A percentile compares a stretch with the other conserved stretches of the same genome.
Evolutionary conservation across 2,888 invertebrate genomes (phyloP).

Genomic region (Macrophya annulata): DNA sequence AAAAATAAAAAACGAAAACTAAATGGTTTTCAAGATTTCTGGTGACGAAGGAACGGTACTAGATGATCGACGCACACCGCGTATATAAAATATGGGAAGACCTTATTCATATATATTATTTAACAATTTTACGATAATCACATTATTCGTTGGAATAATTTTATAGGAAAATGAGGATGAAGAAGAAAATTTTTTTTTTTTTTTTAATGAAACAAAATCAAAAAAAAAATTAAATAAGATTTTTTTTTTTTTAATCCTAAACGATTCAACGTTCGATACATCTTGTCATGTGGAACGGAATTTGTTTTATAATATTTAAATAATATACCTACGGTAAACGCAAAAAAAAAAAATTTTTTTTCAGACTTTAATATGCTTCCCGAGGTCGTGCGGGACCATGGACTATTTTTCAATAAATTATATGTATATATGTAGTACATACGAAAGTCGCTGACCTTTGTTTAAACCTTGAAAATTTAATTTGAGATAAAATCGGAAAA

Average conservation of each 20-base stretch:
- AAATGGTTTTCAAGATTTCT: too few relatives aligned
- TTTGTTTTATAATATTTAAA: neutral
- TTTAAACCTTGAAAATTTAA: neutral
- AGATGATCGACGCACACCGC: too few relatives aligned
- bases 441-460: constrained; percentile 1
- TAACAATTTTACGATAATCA: too few relatives aligned
- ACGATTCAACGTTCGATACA: neutral
- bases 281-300: neutral
- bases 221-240: neutral
- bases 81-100: too few relatives aligned
- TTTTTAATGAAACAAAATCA: too few relatives aligned
- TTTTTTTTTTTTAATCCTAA: neutral
- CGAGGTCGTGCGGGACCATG: neutral
- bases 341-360: neutral
- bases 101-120: neutral
- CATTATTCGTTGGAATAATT: too few relatives aligned
- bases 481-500: neutral
- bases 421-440: neutral
- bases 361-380: neutral
- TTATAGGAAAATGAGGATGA: neutral
- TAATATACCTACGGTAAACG: neutral
- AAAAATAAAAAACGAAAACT: too few relatives aligned
- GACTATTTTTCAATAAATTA: neutral
- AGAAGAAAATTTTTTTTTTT: neutral
- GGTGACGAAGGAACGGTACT: too few relatives aligned